Evolutionary conservation across 2,888 invertebrate species (phyloP).

Genomic region (Metopia argyrocephala): DNA sequence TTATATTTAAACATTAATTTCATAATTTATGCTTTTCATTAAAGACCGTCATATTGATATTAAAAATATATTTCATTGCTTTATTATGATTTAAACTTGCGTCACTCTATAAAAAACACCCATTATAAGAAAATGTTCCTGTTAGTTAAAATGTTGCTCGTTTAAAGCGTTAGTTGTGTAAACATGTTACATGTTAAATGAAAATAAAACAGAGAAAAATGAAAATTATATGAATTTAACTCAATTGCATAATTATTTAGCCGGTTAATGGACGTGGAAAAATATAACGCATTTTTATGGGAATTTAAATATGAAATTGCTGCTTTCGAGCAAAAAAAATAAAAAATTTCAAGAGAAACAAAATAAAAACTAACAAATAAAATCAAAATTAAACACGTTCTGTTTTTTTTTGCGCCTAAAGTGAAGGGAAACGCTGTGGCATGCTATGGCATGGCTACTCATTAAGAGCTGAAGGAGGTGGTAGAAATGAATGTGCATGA

Average conservation of each 20-base stretch:
- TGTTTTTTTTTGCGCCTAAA: background rate
- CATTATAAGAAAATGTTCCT: too few relatives aligned
- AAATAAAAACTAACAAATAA: background rate
- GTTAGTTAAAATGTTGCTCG: too few relatives aligned
- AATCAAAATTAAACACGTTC: conserved; percentile 44
- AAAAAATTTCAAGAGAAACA: background rate
- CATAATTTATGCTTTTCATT: too few relatives aligned
- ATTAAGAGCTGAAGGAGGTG: background rate
- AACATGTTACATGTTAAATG: conserved; percentile 37
- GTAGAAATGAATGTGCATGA: too few relatives aligned
- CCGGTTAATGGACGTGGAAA: background rate
- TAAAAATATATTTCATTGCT: too few relatives aligned
- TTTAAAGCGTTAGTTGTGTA: background rate
- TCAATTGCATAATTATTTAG: conserved; percentile 20
- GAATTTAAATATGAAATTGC: conserved; percentile 33
- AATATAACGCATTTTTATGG: conserved; percentile 45
- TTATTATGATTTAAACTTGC: too few relatives aligned
- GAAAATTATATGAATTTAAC: conserved; percentile 11
- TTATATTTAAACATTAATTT: too few relatives aligned
- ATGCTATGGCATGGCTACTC: background rate
- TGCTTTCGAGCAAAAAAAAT: background rate
- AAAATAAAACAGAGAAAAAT: background rate
- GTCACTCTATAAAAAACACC: too few relatives aligned
- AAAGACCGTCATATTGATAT: too few relatives aligned
- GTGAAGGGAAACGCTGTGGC: background rate